These are phyloP conservation scores for Tetragonula clypearis DNA, from an alignment of 1,140 invertebrate species.

Conservation along the genomic window DNA sequence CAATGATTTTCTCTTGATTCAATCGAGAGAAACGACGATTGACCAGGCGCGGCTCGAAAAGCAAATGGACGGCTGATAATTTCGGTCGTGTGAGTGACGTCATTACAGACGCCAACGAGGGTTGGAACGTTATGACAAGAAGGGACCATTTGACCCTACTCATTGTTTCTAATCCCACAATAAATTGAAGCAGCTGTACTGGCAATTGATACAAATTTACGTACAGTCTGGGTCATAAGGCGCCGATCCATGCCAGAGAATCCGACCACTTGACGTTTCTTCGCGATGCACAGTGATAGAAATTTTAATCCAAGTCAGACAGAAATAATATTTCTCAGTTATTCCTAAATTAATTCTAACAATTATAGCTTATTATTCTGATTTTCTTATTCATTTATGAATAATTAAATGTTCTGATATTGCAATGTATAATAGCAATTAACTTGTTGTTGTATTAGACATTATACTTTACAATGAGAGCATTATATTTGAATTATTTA, in stretches of 20 bases:
- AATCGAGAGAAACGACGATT: constrained; percentile 9
- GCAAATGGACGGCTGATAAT: constrained; percentile 68
- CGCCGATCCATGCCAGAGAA: constrained; percentile 55
- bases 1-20: constrained; percentile 14
- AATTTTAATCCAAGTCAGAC: neutral
- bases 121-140: constrained; percentile 72
- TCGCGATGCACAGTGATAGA: neutral
- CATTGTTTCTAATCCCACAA: constrained; percentile 82
- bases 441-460: too few species aligned
- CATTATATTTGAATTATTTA: too few species aligned
- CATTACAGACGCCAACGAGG: constrained; percentile 68
- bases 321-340: too few species aligned
- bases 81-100: constrained; percentile 72
- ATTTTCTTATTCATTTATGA: too few species aligned
- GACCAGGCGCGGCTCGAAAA: constrained; percentile 2
- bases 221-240: constrained; percentile 78
- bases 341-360: too few species aligned
- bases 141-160: constrained; percentile 79
- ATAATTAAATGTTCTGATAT: too few species aligned
- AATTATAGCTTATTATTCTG: too few species aligned
- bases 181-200: constrained; percentile 81
- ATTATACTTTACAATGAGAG: too few species aligned
- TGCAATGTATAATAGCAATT: too few species aligned
- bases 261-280: neutral
- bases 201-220: constrained; percentile 82